A percentile compares a stretch with the other conserved stretches of the same genome.
phyloP scores from a whole-genome alignment of 2,888 invertebrate genomes.

The Pegoplata infirma region DNA sequence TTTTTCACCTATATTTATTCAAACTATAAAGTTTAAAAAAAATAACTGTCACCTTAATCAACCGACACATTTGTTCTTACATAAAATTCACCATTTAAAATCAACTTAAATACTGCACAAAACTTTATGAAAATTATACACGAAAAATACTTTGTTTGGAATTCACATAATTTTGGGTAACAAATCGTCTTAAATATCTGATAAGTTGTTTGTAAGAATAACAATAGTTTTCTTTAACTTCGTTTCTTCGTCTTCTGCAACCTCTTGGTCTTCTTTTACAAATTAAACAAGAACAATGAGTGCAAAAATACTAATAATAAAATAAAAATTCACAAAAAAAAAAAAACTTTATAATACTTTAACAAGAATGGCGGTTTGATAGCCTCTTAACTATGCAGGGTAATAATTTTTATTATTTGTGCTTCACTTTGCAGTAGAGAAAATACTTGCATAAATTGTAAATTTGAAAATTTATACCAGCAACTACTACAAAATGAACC shows the following conservation, averaged over 20 bases:
- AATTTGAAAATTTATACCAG: neutral
- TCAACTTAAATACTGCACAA: slow-evolving; percentile 38
- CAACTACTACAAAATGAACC: slow-evolving; percentile 11
- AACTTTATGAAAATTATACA: slow-evolving; percentile 42
- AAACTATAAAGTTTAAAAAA: too few species aligned
- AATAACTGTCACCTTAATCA: neutral
- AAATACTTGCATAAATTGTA: slow-evolving; percentile 36
- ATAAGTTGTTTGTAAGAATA: slow-evolving; percentile 58
- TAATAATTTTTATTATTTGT: slow-evolving; percentile 52
- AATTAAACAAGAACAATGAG: slow-evolving; percentile 1
- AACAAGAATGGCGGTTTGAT: slow-evolving; percentile 55
- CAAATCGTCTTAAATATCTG: slow-evolving; percentile 62
- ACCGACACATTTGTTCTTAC: neutral
- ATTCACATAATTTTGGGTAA: slow-evolving; percentile 56
- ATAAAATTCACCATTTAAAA: slow-evolving; percentile 33
- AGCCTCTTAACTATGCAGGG: slow-evolving; percentile 59
- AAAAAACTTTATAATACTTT: slow-evolving; percentile 42
- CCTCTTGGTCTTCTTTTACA: neutral
- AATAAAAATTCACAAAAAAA: too few species aligned
- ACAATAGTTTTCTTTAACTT: slow-evolving; percentile 49
- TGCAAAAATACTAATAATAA: neutral
- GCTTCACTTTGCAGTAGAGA: slow-evolving; percentile 19
- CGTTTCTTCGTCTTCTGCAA: neutral
- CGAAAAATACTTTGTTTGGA: slow-evolving; percentile 43
- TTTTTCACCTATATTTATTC: too few species aligned